These are phyloP conservation scores for Anarrhichthys ocellatus DNA, from an alignment of 2,113 vertebrate genomes.

Conservation along the genomic window DNA sequence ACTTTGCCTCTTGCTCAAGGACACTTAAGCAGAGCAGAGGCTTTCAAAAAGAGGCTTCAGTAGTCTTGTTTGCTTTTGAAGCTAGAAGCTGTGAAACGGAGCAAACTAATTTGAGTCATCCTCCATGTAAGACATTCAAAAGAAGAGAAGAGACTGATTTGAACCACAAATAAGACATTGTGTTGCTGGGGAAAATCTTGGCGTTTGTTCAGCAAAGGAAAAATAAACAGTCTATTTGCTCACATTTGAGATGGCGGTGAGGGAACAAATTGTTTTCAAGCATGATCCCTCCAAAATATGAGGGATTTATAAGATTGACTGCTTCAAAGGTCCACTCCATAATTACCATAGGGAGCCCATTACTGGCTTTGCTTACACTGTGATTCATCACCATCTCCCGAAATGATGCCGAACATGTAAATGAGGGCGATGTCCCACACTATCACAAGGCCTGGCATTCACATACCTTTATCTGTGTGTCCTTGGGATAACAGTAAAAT, in stretches of 20 bases:
- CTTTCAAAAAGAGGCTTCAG: background rate
- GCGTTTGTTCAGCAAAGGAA: constrained; percentile 44
- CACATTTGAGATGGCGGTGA: constrained; percentile 33
- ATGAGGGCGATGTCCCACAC: constrained; percentile 52
- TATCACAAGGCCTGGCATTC: constrained; percentile 42
- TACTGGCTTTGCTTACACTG: constrained; percentile 53
- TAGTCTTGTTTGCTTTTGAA: constrained; percentile 30
- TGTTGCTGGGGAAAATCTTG: constrained; percentile 6
- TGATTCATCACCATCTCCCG: constrained; percentile 52
- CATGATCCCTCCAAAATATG: constrained; percentile 47
- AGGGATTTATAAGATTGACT: constrained; percentile 60
- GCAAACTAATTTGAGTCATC: constrained; percentile 24
- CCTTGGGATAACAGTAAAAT: constrained; percentile 39
- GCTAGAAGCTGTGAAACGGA: constrained; percentile 20
- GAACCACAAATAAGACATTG: constrained; percentile 31
- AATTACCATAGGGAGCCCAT: constrained; percentile 72
- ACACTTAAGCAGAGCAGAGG: constrained; percentile 8
- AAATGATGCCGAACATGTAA: constrained; percentile 65
- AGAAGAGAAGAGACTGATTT: constrained; percentile 36
- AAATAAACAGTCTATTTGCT: constrained; percentile 58
- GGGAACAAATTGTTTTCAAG: constrained; percentile 52
- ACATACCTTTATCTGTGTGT: constrained; percentile 36
- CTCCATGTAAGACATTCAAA: constrained; percentile 15
- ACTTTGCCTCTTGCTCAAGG: constrained; percentile 14
- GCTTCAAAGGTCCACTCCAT: constrained; percentile 63